Conservation (phyloP, 2,888 invertebrate genomes). For the Zygothrica quintamaculata region DNA sequence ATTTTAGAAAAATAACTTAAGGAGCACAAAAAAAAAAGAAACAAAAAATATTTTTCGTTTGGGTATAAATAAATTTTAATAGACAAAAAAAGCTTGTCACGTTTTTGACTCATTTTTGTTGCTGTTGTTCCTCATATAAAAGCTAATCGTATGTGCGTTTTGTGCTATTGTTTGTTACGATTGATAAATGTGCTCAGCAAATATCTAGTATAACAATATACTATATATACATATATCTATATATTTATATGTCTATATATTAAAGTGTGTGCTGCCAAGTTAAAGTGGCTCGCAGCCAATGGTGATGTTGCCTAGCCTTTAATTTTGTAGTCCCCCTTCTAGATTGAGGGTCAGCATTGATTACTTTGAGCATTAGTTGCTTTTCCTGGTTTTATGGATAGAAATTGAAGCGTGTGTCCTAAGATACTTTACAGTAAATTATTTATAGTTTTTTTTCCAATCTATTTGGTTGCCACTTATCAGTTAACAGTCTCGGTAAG, state of each 20-base stretch:
- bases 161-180: constrained; percentile 7
- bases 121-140: constrained; percentile 11
- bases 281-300: constrained; percentile 21
- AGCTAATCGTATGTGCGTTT: constrained; percentile 17
- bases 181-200: constrained; percentile 18
- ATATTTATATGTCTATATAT: constrained; percentile 20
- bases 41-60: constrained; percentile 21
- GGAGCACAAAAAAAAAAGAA: constrained; percentile 22
- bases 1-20: constrained; percentile 8
- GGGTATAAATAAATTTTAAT: constrained; percentile 24
- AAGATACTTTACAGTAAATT: constrained; percentile 7
- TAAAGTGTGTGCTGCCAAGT: constrained; percentile 48
- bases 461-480: constrained; percentile 39
- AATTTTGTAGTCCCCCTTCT: constrained; percentile 15
- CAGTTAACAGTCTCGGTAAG: constrained; percentile 31
- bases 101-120: constrained; percentile 63
- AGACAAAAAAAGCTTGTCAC: constrained; percentile 57
- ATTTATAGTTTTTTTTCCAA: too few relatives aligned
- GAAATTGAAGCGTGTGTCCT: not conserved
- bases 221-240: not conserved
- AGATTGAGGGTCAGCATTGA: constrained; percentile 42
- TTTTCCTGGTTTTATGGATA: constrained; percentile 6
- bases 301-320: constrained; percentile 2
- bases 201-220: constrained; percentile 16
- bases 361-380: constrained; percentile 17